Evolutionary conservation across 2,888 invertebrate genomes (phyloP).

Genomic region (Melieria omissa): DNA sequence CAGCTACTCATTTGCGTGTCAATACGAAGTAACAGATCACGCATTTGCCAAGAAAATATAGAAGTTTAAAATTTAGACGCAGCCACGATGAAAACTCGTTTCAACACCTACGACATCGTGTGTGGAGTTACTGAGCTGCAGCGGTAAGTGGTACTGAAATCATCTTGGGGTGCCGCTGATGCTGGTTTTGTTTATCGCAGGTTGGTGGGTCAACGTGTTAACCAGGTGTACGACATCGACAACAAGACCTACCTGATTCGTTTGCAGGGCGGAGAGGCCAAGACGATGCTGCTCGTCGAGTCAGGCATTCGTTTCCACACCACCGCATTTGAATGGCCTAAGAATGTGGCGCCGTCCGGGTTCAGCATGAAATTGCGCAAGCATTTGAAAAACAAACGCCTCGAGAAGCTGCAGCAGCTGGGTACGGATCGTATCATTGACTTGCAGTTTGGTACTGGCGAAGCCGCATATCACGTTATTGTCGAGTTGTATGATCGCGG

Average conservation of each 20-base stretch:
- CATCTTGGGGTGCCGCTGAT: not conserved
- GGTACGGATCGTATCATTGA: slow-evolving; percentile 95
- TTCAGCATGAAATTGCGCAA: slow-evolving; percentile 99
- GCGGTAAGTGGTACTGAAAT: slow-evolving; percentile 71
- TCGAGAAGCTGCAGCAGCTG: slow-evolving; percentile 86
- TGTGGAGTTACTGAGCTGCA: slow-evolving; percentile 89
- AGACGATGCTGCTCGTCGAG: slow-evolving; percentile 88
- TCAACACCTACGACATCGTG: slow-evolving; percentile 92
- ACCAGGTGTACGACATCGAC: slow-evolving; percentile 98
- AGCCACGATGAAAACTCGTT: slow-evolving; percentile 86
- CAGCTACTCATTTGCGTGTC: too few species aligned
- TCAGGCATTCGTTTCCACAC: slow-evolving; percentile 94
- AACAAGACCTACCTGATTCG: slow-evolving; percentile 94
- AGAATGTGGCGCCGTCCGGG: slow-evolving; percentile 93
- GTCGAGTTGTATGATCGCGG: slow-evolving; percentile 96
- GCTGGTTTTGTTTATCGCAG: slow-evolving; percentile 66
- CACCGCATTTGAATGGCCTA: slow-evolving; percentile 98
- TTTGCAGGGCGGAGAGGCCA: slow-evolving; percentile 86
- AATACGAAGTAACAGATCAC: too few species aligned
- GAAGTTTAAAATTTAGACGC: too few species aligned
- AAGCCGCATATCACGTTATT: slow-evolving; percentile 94
- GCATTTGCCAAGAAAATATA: too few species aligned
- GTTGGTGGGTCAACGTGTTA: slow-evolving; percentile 90
- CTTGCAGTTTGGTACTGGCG: slow-evolving; percentile 93
- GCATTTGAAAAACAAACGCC: slow-evolving; percentile 93